Evolutionary conservation across 1,140 invertebrate genomes (phyloP), one percentile per base, ranked within the genome.

Genomic region (Sesamia nonagrioides): DNA sequence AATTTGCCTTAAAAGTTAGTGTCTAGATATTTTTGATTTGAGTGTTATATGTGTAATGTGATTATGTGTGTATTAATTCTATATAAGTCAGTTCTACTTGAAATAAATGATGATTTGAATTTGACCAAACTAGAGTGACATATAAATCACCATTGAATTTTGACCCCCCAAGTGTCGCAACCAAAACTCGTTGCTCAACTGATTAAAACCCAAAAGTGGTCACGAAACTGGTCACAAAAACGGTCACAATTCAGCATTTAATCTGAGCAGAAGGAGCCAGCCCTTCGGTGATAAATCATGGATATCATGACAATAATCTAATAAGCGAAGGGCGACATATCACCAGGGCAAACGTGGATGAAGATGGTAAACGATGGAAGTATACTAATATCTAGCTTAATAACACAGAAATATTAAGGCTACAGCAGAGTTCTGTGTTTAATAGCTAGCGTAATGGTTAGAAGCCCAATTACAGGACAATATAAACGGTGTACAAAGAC

Each of bases 291-390:
- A 56, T 56, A 56, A 56, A 56, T 56, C 54, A 56, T 9, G 54
- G 17, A 13, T 56, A 56, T 56, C 54, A 56, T 56, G 54, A 56
- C 54, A 9, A 56, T 56, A 56, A 56, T 56, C 54, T 56, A 9
- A 56, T 56, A 56, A 27, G 17, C 54, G 54, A 56, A 56, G 17
- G 17, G 54, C 17, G 54, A 56, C 21, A 56, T 56, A 56, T 56
- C 45, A 50, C n/a, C 15, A 4, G 45, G 21, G 54, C 50, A 6
- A 54, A 54, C 50, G 6, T 52, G n/a, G 18, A 5, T 11, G n/a
- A 11, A 18, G 52, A 54, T 54, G 6, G 52, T 18, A 7, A 6
- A 17, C 6, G 5, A 54, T 54, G 9, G 52, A 45, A 11, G 37
- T 40, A 9, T 6, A 6, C 5, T 37, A 37, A 37, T 3, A 37